These are phyloP conservation scores for Itoplectis maculator DNA, from an alignment of 2,888 invertebrate genomes.

Conservation along the genomic window DNA sequence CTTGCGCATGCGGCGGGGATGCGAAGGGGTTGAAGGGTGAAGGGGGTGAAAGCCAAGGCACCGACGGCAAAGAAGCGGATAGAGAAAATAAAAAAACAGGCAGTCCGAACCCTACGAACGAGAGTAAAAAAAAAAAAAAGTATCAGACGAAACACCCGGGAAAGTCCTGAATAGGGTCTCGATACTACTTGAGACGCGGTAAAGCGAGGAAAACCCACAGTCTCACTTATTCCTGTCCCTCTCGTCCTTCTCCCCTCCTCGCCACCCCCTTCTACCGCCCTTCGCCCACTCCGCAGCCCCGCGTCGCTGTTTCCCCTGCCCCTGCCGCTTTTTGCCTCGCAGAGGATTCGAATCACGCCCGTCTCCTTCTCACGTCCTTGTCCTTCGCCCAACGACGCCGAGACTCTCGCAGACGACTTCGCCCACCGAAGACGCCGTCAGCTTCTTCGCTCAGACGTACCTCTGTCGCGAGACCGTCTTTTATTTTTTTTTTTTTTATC, in stretches of 20 bases:
- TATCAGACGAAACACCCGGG: conserved; percentile 49
- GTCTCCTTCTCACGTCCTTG: conserved; percentile 67
- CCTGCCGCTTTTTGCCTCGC: conserved; percentile 61
- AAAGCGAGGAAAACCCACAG: conserved; percentile 62
- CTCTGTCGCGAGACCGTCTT: conserved; percentile 37
- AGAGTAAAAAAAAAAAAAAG: conserved; percentile 16
- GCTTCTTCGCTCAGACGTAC: conserved; percentile 60
- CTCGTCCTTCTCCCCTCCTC: neutral
- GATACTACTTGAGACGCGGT: conserved; percentile 60
- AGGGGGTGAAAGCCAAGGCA: neutral
- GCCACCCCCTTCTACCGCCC: too few relatives aligned
- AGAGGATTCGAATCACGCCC: conserved; percentile 80
- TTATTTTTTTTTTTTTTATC: conserved; percentile 18
- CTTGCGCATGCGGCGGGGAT: conserved; percentile 2
- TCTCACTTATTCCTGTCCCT: conserved; percentile 45
- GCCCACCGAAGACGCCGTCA: too few relatives aligned
- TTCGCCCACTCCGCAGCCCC: too few relatives aligned
- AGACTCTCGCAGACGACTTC: conserved; percentile 47
- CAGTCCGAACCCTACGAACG: conserved; percentile 35
- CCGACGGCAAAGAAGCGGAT: conserved; percentile 36
- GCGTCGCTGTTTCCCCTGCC: conserved; percentile 51
- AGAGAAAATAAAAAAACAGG: conserved; percentile 34
- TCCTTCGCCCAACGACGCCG: conserved; percentile 43
- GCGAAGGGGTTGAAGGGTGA: neutral
- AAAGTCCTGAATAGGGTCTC: conserved; percentile 65